Evolutionary conservation across 2,888 invertebrate genomes (phyloP).

Genomic region (Chironomus riparius): DNA sequence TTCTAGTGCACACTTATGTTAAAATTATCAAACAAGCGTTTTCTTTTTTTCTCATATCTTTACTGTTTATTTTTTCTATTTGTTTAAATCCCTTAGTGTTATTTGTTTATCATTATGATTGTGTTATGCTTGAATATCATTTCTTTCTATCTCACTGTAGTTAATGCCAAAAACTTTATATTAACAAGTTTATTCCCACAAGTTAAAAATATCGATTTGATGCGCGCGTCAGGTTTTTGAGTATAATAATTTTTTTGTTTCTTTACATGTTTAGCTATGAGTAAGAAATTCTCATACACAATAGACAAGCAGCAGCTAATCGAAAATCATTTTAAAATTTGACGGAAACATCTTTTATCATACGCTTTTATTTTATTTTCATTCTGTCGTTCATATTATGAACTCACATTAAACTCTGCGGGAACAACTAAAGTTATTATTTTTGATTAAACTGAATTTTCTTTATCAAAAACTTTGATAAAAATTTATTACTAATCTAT

Average conservation of each 20-base stretch:
- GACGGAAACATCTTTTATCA: background rate
- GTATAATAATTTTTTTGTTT: background rate
- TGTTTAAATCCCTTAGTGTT: background rate
- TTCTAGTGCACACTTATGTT: background rate
- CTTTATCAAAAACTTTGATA: too few relatives aligned
- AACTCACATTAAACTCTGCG: background rate
- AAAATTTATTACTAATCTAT: too few relatives aligned
- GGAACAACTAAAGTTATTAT: background rate
- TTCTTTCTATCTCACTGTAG: background rate
- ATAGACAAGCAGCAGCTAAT: background rate
- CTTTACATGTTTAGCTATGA: background rate
- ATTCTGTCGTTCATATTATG: background rate
- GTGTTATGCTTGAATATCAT: background rate
- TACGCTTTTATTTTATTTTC: background rate
- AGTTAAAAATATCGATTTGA: conserved; percentile 18
- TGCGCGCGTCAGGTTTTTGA: conserved; percentile 19
- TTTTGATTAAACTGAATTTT: too few relatives aligned
- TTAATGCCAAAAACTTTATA: background rate
- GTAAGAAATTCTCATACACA: background rate
- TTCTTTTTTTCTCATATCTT: background rate
- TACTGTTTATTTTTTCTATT: background rate
- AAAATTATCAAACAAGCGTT: background rate
- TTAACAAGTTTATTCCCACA: background rate
- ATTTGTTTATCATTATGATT: background rate
- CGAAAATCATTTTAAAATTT: background rate